Evolutionary conservation across 1,140 invertebrate genomes (phyloP).

Genomic region (Geopemphigus sp.): DNA sequence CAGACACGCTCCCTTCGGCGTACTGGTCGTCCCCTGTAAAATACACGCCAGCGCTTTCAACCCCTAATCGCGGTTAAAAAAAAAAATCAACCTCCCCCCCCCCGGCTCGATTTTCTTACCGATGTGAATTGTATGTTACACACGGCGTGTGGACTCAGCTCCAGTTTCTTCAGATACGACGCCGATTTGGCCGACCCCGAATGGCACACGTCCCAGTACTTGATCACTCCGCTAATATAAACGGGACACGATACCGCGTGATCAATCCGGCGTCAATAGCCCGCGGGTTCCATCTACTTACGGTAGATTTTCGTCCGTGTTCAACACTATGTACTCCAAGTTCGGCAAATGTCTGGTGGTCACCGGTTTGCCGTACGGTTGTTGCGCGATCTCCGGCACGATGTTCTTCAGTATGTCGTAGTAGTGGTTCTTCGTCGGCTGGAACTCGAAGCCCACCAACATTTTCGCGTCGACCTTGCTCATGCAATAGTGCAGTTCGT

Average conservation of each 20-base stretch:
- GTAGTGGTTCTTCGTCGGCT: slow-evolving; percentile 70
- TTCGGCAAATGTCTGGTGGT: slow-evolving; percentile 55
- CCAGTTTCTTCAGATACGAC: slow-evolving; percentile 56
- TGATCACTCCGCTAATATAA: slow-evolving; percentile 63
- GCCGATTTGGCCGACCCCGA: slow-evolving; percentile 54
- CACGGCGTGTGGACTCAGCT: slow-evolving; percentile 66
- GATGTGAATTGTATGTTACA: slow-evolving; percentile 87
- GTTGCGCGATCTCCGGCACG: slow-evolving; percentile 50
- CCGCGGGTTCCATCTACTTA: slow-evolving; percentile 55
- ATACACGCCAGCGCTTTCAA: no score
- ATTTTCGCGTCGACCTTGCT: slow-evolving; percentile 75
- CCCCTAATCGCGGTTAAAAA: not conserved
- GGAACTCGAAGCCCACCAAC: slow-evolving; percentile 66
- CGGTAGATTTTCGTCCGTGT: slow-evolving; percentile 59
- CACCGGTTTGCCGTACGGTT: slow-evolving; percentile 48
- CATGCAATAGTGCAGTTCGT: slow-evolving; percentile 77
- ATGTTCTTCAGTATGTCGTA: slow-evolving; percentile 64
- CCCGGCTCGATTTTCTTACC: slow-evolving; percentile 60
- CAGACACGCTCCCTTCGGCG: slow-evolving; percentile 82
- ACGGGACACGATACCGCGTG: no score
- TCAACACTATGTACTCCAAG: slow-evolving; percentile 61
- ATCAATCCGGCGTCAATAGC: not conserved
- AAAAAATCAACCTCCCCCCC: not conserved
- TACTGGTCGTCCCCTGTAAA: slow-evolving; percentile 74
- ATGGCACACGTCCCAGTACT: slow-evolving; percentile 62